A percentile compares a stretch with the other conserved stretches of the same genome.
These are phyloP conservation scores for Semaprochilodus insignis DNA, from an alignment of 2,797 vertebrate species.

Conservation along the genomic window DNA sequence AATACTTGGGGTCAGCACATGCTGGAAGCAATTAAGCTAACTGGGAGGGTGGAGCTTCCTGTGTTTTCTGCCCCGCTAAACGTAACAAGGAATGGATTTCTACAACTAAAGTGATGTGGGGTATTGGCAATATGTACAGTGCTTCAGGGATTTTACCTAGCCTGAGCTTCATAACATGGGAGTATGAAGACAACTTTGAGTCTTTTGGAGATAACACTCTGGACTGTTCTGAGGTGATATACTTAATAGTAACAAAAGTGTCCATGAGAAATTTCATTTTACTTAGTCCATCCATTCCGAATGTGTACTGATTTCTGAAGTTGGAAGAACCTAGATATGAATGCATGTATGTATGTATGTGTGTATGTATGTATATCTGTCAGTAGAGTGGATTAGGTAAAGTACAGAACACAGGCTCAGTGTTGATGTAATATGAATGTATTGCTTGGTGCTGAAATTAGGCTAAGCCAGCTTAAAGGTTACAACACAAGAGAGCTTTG, in stretches of 20 bases:
- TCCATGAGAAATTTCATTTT: neutral
- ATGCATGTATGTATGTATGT: too few relatives aligned
- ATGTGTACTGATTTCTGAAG: neutral
- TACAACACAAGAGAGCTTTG: constrained; percentile 41
- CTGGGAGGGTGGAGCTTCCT: constrained; percentile 52
- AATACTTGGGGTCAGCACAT: constrained; percentile 37
- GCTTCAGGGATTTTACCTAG: constrained; percentile 61
- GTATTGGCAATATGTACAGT: constrained; percentile 60
- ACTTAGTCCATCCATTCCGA: neutral
- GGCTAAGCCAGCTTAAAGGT: constrained; percentile 71
- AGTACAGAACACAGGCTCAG: neutral
- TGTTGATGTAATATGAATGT: constrained; percentile 38
- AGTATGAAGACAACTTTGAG: constrained; percentile 49
- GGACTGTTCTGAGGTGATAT: constrained; percentile 50
- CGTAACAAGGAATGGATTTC: constrained; percentile 23
- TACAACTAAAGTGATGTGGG: constrained; percentile 23
- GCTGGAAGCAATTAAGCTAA: constrained; percentile 61
- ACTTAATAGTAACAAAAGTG: neutral
- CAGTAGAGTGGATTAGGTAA: constrained; percentile 7
- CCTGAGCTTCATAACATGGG: constrained; percentile 65
- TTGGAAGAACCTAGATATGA: neutral
- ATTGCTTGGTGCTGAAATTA: constrained; percentile 40
- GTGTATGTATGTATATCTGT: neutral
- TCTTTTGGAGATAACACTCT: constrained; percentile 37
- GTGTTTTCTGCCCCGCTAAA: constrained; percentile 17